A percentile compares a stretch with the other conserved stretches of the same genome.
Conservation (phyloP, 2,797 vertebrate species). For the Acropternis orthonyx region DNA sequence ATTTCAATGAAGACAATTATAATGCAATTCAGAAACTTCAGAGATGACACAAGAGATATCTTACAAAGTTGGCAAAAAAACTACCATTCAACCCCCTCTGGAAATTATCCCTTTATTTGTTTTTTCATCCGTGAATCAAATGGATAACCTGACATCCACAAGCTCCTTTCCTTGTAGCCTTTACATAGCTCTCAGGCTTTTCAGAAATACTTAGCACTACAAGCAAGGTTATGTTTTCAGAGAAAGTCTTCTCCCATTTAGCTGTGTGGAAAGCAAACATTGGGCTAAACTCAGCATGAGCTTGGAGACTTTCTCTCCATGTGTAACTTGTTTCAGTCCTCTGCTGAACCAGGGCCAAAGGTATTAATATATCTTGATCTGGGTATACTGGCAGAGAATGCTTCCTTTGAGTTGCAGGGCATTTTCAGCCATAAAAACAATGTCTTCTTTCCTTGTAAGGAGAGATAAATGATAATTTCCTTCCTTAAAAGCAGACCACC, state of each 20-base stretch:
- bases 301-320: background rate
- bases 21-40: slow-evolving; percentile 11
- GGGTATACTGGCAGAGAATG: background rate
- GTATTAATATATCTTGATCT: background rate
- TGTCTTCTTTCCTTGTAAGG: background rate
- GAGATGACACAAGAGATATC: background rate
- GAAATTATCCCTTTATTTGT: background rate
- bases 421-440: background rate
- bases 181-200: background rate
- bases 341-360: background rate
- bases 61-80: background rate
- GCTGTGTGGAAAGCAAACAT: background rate
- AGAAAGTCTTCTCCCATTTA: background rate
- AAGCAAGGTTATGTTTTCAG: background rate
- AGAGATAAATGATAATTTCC: background rate
- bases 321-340: background rate
- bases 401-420: background rate
- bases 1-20: background rate
- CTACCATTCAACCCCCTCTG: background rate
- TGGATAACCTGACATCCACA: background rate
- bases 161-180: background rate
- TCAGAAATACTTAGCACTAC: background rate
- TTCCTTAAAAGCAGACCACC: background rate
- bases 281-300: background rate
- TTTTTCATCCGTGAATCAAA: background rate